Evolutionary conservation across 2,888 invertebrate species (phyloP), one percentile per base, ranked within the genome.

Genomic region (Drosophila cracens): DNA sequence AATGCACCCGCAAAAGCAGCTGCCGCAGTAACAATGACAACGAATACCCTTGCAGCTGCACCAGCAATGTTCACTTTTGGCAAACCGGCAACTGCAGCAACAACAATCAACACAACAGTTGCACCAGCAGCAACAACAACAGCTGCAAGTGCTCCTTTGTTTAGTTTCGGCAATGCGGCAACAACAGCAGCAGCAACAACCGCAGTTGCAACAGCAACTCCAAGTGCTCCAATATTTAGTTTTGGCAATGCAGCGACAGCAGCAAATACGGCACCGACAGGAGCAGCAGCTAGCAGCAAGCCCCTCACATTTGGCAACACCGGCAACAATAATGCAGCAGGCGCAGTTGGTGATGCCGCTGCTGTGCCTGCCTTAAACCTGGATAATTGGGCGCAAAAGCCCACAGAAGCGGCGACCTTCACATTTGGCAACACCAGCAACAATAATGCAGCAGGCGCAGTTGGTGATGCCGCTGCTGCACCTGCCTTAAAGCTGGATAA

Each of bases 21-120:
- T 36, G 34, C 13, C 4, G n/a, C n/a, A 2, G n/a, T 61, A 49
- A 27, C 54, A 48, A 25, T 54, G n/a, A 11, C 54, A 21, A 4
- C 33, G 43, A 2, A 25, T 11, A 11, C 38, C 38, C 6, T 43
- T 8, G 52, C 54, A 34, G 51, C 61, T 8, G 11, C 54, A 34
- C 38, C 71, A 11, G 7, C 79, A 51, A 53, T 67, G n/a, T 73
- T 81, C 33, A 10, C 58, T 16, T 67, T 71, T 40, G 70, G 69
- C 2, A 70, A 61, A 48, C 54, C 57, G 38, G 31, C 33, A 57
- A 53, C 66, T 40, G 27, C 53, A 25, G 10, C 60, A 13, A 4
- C 46, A 33, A 11, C 69, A 40, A 34, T 21, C 4, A 34, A 8
- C 11, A 8, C 43, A 11, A 18, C 59, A 25, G 27, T 11, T 18